phyloP scores from a whole-genome alignment of 2,113 vertebrate genomes.

The Tupaia chinensis region DNA sequence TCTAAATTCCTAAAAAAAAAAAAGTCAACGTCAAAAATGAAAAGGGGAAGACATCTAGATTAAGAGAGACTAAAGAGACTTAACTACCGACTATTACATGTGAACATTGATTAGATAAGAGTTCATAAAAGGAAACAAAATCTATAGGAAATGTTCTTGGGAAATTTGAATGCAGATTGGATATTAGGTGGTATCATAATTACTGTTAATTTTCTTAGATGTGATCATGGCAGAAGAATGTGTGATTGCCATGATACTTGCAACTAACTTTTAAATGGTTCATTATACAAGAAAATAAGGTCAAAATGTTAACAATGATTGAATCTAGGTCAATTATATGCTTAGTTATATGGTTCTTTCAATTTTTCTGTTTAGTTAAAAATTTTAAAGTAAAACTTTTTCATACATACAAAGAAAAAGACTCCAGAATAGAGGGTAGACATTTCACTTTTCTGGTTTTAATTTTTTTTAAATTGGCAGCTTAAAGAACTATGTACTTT shows the following conservation, averaged over 20 bases:
- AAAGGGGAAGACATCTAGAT: neutral
- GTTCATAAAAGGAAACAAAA: neutral
- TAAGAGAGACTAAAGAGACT: conserved; percentile 7
- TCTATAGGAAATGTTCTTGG: neutral
- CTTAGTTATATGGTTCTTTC: neutral
- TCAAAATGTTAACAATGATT: conserved; percentile 15
- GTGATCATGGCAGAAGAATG: neutral
- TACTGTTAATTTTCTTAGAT: neutral
- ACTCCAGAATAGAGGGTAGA: neutral
- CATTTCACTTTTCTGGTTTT: neutral
- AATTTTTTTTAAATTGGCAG: neutral
- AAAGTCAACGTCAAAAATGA: neutral
- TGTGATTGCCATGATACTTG: neutral
- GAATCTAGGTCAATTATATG: conserved; percentile 3
- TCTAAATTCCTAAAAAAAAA: neutral
- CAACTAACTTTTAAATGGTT: neutral
- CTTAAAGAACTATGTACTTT: neutral
- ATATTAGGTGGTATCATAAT: neutral
- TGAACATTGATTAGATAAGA: neutral
- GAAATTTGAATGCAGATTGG: neutral
- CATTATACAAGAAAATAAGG: neutral
- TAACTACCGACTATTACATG: neutral
- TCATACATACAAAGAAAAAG: neutral
- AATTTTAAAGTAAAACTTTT: neutral
- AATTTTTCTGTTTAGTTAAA: conserved; percentile 25